Evolutionary conservation across 1,140 invertebrate genomes (phyloP).

Genomic region (Diprion similis): DNA sequence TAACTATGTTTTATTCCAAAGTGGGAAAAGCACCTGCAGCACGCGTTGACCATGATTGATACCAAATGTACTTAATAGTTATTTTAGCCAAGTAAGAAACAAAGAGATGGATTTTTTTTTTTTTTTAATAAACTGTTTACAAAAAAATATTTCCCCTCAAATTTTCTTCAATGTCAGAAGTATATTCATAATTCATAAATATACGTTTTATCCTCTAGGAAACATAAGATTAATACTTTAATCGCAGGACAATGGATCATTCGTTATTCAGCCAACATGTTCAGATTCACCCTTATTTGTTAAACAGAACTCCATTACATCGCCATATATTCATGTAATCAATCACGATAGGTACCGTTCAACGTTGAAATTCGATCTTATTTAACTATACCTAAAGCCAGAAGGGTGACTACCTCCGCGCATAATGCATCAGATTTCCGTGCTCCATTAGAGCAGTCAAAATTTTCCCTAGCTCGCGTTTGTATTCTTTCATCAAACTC

Average conservation of each 20-base stretch:
- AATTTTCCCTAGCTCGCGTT: not conserved
- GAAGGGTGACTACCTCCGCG: not conserved
- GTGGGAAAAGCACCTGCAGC: not conserved
- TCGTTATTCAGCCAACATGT: not conserved
- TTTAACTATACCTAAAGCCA: conserved; percentile 37
- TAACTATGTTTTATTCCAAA: too few relatives aligned
- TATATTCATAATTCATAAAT: not conserved
- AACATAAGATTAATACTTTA: not conserved
- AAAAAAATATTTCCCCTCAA: not conserved
- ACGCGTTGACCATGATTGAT: not conserved
- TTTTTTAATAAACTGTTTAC: conserved; percentile 6
- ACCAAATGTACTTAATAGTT: conserved; percentile 2
- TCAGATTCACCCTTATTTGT: conserved; percentile 7
- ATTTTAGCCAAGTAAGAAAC: not conserved
- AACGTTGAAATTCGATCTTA: conserved; percentile 48
- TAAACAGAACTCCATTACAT: conserved; percentile 41
- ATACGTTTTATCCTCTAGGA: not conserved
- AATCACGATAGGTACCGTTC: conserved; percentile 40
- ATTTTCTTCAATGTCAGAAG: too few relatives aligned
- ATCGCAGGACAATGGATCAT: not conserved
- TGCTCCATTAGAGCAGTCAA: not conserved
- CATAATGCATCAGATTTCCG: not conserved
- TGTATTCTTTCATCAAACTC: too few relatives aligned
- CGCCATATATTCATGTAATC: conserved; percentile 46
- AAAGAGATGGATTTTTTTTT: not conserved